Conservation (phyloP, 2,888 invertebrate genomes). For the Drosophila yooni region DNA sequence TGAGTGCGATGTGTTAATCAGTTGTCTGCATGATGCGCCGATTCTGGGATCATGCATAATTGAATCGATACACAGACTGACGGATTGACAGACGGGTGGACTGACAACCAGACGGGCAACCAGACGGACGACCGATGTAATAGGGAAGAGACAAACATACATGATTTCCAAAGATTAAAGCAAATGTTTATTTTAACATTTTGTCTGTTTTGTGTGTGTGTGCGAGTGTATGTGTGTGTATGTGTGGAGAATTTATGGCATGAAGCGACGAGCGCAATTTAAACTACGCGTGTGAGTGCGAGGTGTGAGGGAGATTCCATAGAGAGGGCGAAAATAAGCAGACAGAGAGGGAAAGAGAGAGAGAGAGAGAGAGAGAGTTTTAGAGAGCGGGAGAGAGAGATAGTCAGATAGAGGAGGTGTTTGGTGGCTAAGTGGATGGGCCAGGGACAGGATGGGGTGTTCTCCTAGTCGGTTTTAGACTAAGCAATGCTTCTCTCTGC, state of each 20-base stretch:
- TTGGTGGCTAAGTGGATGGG: neutral
- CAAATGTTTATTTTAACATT: slow-evolving; percentile 59
- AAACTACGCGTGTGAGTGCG: slow-evolving; percentile 77
- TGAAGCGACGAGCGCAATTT: slow-evolving; percentile 69
- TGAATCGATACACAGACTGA: slow-evolving; percentile 64
- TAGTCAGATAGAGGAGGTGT: too few species aligned
- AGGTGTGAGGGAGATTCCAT: slow-evolving; percentile 24
- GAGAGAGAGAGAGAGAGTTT: neutral
- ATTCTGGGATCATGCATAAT: slow-evolving; percentile 61
- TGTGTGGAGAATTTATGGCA: slow-evolving; percentile 68
- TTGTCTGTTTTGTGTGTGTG: slow-evolving; percentile 9
- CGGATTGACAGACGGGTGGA: slow-evolving; percentile 3
- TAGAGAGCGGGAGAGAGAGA: neutral
- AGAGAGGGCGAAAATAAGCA: neutral
- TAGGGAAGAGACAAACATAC: neutral
- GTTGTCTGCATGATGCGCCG: slow-evolving; percentile 68
- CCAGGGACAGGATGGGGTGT: neutral
- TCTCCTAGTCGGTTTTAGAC: slow-evolving; percentile 10
- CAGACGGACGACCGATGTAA: neutral
- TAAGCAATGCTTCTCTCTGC: slow-evolving; percentile 2
- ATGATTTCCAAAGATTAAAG: slow-evolving; percentile 36
- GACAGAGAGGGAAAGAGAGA: neutral
- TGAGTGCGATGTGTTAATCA: slow-evolving; percentile 66
- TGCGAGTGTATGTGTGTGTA: neutral
- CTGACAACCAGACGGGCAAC: neutral